phyloP scores from a whole-genome alignment of 2,888 invertebrate species.

The Folsomia candida region DNA sequence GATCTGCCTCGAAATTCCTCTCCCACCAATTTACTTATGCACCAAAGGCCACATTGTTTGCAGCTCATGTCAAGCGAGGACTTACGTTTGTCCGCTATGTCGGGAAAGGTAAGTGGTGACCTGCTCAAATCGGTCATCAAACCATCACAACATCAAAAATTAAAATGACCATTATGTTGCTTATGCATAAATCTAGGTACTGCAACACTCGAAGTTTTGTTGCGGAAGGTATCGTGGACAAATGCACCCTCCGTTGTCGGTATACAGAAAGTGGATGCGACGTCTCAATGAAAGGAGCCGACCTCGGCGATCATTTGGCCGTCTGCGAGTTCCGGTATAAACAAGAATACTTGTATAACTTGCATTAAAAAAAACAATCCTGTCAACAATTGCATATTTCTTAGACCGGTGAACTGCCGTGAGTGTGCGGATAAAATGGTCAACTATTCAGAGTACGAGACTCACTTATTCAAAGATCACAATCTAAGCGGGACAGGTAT shows the following conservation, averaged over 20 bases:
- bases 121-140: too few relatives aligned
- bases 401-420: constrained; percentile 36
- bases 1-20: constrained; percentile 41
- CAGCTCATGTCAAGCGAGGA: constrained; percentile 34
- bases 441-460: constrained; percentile 29
- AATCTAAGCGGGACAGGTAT: constrained; percentile 35
- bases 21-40: constrained; percentile 44
- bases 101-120: constrained; percentile 24
- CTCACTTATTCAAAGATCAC: constrained; percentile 37
- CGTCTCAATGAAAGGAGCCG: constrained; percentile 29
- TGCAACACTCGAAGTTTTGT: constrained; percentile 40
- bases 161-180: too few relatives aligned
- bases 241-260: constrained; percentile 36
- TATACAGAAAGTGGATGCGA: constrained; percentile 37
- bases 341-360: neutral
- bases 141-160: too few relatives aligned
- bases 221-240: constrained; percentile 43
- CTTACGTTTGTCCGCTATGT: constrained; percentile 39
- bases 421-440: constrained; percentile 39
- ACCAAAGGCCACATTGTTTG: constrained; percentile 42
- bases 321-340: constrained; percentile 37
- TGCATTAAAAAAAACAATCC: neutral
- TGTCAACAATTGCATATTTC: neutral
- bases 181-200: constrained; percentile 27
- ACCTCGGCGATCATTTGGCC: constrained; percentile 29